Percentiles rank a stretch among this genome's conserved stretches.
Evolutionary conservation across 1,140 invertebrate species (phyloP).

Genomic region (Adoxophyes honmai): DNA sequence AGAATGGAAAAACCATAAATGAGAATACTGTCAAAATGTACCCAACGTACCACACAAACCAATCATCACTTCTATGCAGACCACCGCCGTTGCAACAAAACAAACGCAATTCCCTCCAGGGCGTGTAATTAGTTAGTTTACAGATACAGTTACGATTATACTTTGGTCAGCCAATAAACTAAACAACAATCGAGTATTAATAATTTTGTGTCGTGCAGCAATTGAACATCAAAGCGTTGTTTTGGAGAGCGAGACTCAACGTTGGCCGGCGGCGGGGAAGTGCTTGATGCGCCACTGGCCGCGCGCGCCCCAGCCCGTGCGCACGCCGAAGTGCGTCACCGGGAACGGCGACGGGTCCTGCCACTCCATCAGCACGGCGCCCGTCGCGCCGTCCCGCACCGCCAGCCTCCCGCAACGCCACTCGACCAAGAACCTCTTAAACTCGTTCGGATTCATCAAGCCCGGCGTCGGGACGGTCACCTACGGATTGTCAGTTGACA

Average conservation of each 20-base stretch:
- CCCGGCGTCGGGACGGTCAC: slow-evolving; percentile 76
- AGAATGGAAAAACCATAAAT: slow-evolving; percentile 18
- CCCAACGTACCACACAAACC: slow-evolving; percentile 58
- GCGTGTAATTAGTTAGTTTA: slow-evolving; percentile 41
- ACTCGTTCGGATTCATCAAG: slow-evolving; percentile 76
- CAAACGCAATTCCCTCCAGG: slow-evolving; percentile 31
- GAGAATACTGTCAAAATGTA: slow-evolving; percentile 57
- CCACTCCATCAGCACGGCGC: slow-evolving; percentile 77
- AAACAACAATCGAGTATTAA: slow-evolving; percentile 1
- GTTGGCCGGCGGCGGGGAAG: slow-evolving; percentile 45
- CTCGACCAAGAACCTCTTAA: slow-evolving; percentile 78
- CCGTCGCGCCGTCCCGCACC: slow-evolving; percentile 66
- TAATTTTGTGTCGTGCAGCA: slow-evolving; percentile 14
- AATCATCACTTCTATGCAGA: slow-evolving; percentile 32
- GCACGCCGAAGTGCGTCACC: slow-evolving; percentile 79
- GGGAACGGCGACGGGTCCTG: slow-evolving; percentile 78
- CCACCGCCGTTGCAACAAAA: slow-evolving; percentile 25
- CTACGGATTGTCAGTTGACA: slow-evolving; percentile 55
- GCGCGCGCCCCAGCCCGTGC: slow-evolving; percentile 80
- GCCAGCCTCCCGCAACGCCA: slow-evolving; percentile 78
- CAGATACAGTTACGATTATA: not conserved
- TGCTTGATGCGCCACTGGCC: slow-evolving; percentile 78
- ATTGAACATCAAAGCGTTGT: slow-evolving; percentile 8
- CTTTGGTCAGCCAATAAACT: slow-evolving; percentile 12
- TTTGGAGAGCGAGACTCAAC: slow-evolving; percentile 51